Base-by-base conservation (phyloP, 2,113 vertebrate genomes). In the Fulmarus glacialis region DNA sequence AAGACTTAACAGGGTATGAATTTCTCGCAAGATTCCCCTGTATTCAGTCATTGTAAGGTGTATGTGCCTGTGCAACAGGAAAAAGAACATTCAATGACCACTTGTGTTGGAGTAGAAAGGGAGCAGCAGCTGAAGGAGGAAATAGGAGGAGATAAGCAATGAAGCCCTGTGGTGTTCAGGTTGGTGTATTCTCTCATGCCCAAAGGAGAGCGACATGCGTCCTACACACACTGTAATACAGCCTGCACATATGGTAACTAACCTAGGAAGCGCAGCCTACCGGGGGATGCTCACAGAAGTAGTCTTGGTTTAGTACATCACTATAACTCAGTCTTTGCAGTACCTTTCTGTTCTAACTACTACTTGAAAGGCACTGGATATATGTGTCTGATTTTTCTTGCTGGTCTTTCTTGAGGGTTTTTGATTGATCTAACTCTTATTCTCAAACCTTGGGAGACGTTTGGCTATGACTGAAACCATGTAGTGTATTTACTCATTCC, bases 181-280 rank as follows among this genome's bases (percentile, higher is more conserved):
- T 12, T 40, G 34, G 24, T 42, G 32, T 53, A 20, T 38, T 82
- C 34, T 58, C 14, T 72, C 17, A 1, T 3, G 8, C 24, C 18
- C 40, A 24, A 40, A 67, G 72, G 23, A 47, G n/a, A 32, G 34
- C 1, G 1, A 32, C 5, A 1, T 4, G 36, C 42, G 20, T 42
- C n/a, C n/a, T 29, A 9, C 14, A 7, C 8, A 2, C 3, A 2
- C 17, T 12, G 12, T 43, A 20, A 23, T 8, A 30, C 5, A 63
- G 47, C 26, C 62, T 56, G 47, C 20, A 4, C 2, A 0, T 12
- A 5, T 1, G 6, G 56, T 11, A 12, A 26, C 36, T n/a, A 12
- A 40, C 14, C 22, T 20, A 7, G 50, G 24, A 71, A 52, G 42
- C 0, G 0, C 43, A 78, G 58, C 38, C 29, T 16, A 6, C 19